Evolutionary conservation across 2,113 vertebrate genomes (phyloP).

Genomic region (Romanogobio albipinnatus): DNA sequence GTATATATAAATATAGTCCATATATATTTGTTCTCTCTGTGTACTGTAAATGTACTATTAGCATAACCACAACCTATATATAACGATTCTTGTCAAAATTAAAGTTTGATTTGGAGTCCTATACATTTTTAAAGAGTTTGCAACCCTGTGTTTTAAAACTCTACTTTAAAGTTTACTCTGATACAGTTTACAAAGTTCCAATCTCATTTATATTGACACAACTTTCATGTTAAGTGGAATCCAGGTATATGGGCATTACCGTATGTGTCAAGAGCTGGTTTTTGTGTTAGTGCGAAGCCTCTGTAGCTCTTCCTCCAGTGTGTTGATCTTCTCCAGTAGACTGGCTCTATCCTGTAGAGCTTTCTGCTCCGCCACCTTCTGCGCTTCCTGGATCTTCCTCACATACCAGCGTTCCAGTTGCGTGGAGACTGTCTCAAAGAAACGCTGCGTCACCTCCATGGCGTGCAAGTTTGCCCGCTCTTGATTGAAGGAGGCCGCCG

Average conservation of each 20-base stretch:
- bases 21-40: too few relatives aligned
- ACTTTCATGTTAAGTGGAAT: background rate
- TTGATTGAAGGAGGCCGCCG: conserved; percentile 60
- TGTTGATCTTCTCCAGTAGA: conserved; percentile 81
- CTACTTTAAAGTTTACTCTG: background rate
- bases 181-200: background rate
- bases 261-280: conserved; percentile 61
- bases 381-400: conserved; percentile 84
- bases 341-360: conserved; percentile 80
- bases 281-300: conserved; percentile 80
- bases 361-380: conserved; percentile 78
- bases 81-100: background rate
- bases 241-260: background rate
- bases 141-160: background rate
- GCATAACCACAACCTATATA: background rate
- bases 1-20: too few relatives aligned
- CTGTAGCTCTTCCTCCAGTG: conserved; percentile 85
- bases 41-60: too few relatives aligned
- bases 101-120: background rate
- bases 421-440: conserved; percentile 88
- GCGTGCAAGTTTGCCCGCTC: conserved; percentile 80
- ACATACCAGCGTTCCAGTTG: conserved; percentile 94
- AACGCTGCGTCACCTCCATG: conserved; percentile 87
- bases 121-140: background rate
- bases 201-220: background rate